A percentile compares a stretch with the other conserved stretches of the same genome.
These are phyloP conservation scores for Masnerella sp. DNA, from an alignment of 2,888 invertebrate species.

Conservation along the genomic window DNA sequence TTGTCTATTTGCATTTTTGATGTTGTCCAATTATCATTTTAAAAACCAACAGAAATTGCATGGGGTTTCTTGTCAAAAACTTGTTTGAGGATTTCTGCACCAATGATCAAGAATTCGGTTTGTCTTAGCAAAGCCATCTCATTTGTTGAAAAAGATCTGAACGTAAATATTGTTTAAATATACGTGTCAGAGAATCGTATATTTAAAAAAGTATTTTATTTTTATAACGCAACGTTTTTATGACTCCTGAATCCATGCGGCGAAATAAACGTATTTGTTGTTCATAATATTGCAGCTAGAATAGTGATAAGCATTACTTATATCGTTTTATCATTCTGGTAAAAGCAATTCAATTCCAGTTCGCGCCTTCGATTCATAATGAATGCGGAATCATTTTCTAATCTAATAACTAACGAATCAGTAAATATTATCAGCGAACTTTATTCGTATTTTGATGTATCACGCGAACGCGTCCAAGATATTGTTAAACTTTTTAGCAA, in stretches of 20 bases:
- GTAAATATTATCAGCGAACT: conserved; percentile 17
- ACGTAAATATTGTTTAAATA: neutral
- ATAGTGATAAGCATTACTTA: neutral
- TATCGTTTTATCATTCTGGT: neutral
- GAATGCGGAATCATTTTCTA: conserved; percentile 15
- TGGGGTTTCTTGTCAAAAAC: neutral
- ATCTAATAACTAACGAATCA: conserved; percentile 1
- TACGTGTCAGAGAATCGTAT: neutral
- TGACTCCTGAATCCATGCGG: no score
- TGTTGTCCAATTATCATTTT: neutral
- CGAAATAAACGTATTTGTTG: no score
- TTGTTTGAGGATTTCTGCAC: neutral
- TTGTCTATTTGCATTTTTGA: neutral
- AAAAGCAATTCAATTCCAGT: no score
- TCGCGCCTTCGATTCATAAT: no score
- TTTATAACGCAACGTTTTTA: neutral
- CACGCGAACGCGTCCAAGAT: conserved; percentile 22
- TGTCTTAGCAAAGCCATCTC: neutral
- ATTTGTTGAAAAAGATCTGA: neutral
- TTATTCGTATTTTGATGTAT: conserved; percentile 20
- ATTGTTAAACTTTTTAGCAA: conserved; percentile 15
- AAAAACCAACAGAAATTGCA: neutral
- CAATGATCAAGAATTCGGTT: neutral
- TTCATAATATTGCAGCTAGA: no score
- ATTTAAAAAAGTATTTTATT: neutral